Evolutionary conservation across 2,888 invertebrate species (phyloP), one percentile per base, ranked within the genome.

Genomic region (Latrodectus elegans): DNA sequence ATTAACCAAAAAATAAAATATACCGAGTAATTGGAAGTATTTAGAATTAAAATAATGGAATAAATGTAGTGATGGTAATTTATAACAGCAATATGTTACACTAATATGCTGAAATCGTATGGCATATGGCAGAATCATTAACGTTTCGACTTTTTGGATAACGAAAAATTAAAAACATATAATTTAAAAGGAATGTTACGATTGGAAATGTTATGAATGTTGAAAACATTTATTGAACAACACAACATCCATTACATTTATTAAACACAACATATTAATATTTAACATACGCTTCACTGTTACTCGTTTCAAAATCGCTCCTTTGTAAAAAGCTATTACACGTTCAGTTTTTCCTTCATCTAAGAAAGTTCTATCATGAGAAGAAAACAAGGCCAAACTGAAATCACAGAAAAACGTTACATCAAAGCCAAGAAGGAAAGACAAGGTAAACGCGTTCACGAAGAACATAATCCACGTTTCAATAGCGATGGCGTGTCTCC

Each of bases 221-320:
- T 81, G 26, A 22, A 75, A 75, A 82, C 75, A 70, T 82, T 82
- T 82, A 82, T 82, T 75, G 82, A 82, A 75, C 74, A 75, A 60
- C 75, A 70, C 74, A 82, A 82, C 82, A 82, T 82, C 75, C 75
- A 82, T 82, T 81, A 74, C 73, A 82, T 70, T 72, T 67, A 49
- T 82, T 73, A 53, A 82, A 82, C 82, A 82, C 82, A 82, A 75
- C 68, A 82, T 75, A 75, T 49, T 60, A 82, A 82, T 75, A 75
- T 74, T 81, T 74, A 81, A 73, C 81, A 81, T 38, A 14, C 38
- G 38, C 4, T 38, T n/a, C 75, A 22, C 64, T 53, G n/a, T 67
- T 67, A 55, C 64, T 75, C 76, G 10, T 17, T 65, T 17, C 9
- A 64, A 51, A n/a, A 64, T 51, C 76, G 49, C 49, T 77, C 52